phyloP scores from a whole-genome alignment of 2,797 vertebrate species.

The Sparidentex hasta region DNA sequence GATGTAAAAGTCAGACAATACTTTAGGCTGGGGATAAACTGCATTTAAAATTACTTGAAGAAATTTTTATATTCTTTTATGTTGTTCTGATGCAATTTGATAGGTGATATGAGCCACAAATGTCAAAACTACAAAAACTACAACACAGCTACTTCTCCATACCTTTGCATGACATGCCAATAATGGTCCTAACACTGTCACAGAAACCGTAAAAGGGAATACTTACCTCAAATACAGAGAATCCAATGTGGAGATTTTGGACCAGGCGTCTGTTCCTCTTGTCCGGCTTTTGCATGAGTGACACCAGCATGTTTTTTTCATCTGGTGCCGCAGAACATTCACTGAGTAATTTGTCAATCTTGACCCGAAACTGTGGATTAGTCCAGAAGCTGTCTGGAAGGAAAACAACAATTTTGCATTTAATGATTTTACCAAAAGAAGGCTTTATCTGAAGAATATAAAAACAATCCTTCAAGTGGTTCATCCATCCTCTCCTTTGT shows the following conservation, averaged over 20 bases:
- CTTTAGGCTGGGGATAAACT: too few species aligned
- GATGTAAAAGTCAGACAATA: too few species aligned
- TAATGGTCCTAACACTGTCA: not conserved
- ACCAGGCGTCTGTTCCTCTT: conserved; percentile 82
- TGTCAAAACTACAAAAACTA: too few species aligned
- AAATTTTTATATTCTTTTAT: too few species aligned
- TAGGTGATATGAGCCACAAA: too few species aligned
- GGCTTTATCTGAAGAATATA: too few species aligned
- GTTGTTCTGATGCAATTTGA: too few species aligned
- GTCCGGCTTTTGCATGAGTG: conserved; percentile 92
- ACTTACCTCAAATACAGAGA: conserved; percentile 86
- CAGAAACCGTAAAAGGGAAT: not conserved
- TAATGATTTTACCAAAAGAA: too few species aligned
- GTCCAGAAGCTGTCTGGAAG: conserved; percentile 87
- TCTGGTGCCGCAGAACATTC: conserved; percentile 9
- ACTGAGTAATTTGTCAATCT: conserved; percentile 45
- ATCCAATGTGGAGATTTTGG: conserved; percentile 83
- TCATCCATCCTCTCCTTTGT: not conserved
- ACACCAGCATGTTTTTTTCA: conserved; percentile 85
- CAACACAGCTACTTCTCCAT: too few species aligned
- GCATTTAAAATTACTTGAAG: too few species aligned
- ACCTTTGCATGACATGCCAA: too few species aligned
- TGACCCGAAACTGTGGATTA: conserved; percentile 89
- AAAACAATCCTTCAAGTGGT: not conserved
- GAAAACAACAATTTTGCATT: too few species aligned